Evolutionary conservation across 64 coral and sea anemone genomes (phyloP).

Genomic region (Pocillopora damicornis): DNA sequence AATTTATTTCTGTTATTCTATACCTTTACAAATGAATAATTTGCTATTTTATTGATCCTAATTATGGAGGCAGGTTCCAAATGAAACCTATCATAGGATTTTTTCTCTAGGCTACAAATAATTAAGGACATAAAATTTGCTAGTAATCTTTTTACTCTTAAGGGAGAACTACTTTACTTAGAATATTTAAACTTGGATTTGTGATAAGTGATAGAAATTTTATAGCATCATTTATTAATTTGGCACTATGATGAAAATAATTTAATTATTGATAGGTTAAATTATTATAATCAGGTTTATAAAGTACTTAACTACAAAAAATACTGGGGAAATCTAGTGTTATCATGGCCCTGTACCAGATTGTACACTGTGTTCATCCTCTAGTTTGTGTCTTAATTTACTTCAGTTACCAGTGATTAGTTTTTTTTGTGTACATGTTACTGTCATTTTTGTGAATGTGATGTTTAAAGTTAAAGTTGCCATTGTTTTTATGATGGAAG

Average conservation of each 20-base stretch:
- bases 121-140: too few species aligned
- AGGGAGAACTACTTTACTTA: neutral
- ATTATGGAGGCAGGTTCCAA: neutral
- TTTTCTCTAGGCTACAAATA: too few species aligned
- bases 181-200: neutral
- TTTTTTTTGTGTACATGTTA: too few species aligned
- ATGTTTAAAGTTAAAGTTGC: too few species aligned
- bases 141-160: neutral
- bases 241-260: neutral
- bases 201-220: neutral
- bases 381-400: neutral
- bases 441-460: too few species aligned
- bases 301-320: neutral
- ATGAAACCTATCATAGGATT: too few species aligned
- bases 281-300: neutral
- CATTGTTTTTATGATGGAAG: too few species aligned
- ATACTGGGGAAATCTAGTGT: constrained; percentile 14
- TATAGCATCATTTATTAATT: neutral
- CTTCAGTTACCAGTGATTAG: too few species aligned
- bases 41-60: neutral
- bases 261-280: constrained; percentile 4
- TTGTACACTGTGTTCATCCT: neutral
- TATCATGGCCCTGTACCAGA: constrained; percentile 8
- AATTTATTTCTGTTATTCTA: neutral
- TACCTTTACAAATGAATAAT: neutral